Base-by-base conservation (phyloP, 2,113 vertebrate genomes). In the Dicerorhinus sumatrensis region DNA sequence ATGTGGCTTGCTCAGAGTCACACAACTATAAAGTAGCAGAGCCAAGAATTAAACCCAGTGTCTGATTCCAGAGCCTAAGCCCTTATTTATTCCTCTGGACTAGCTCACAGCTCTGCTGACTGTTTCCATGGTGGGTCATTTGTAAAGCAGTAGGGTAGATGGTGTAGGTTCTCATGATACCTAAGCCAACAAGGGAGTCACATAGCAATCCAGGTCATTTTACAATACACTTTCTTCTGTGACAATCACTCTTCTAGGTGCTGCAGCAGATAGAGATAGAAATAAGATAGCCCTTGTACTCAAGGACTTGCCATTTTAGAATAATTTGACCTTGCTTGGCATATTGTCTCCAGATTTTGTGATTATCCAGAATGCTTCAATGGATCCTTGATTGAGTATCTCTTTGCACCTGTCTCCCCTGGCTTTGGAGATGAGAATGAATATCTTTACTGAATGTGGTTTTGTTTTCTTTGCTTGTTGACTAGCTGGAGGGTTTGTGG, bases 391-490 rank as follows among this genome's bases (percentile, higher is more conserved):
- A 86, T 14, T 48, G n/a, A 91, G 5, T 62, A 54, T 81, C 23
- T 84, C 65, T 72, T 85, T 77, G 39, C 60, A 77, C 29, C 16
- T 46, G 65, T 67, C 12, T 89, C 25, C 48, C 27, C 54, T 70
- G 20, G 20, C 8, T 82, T 95, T 27, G 63, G 80, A 95, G 95
- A 72, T 36, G 29, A 86, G 23, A 94, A 70, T 79, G 83, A 67
- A 6, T 87, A 25, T 65, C 46, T 94, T 87, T 80, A 77, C 36
- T 79, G 33, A 69, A 21, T 86, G 29, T 91, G 62, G 42, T 79
- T 95, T 82, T 96, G 73, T 83, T 73, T 48, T 77, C 85, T 69
- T 69, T 54, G 67, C 58, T 56, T 87, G 63, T 90, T 92, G 92
- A 92, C 67, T 56, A 46, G 23, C 20, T 65, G 42, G 54, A 87